Conservation (phyloP, 2,797 vertebrate genomes). For the Coregonus ussuriensis region DNA sequence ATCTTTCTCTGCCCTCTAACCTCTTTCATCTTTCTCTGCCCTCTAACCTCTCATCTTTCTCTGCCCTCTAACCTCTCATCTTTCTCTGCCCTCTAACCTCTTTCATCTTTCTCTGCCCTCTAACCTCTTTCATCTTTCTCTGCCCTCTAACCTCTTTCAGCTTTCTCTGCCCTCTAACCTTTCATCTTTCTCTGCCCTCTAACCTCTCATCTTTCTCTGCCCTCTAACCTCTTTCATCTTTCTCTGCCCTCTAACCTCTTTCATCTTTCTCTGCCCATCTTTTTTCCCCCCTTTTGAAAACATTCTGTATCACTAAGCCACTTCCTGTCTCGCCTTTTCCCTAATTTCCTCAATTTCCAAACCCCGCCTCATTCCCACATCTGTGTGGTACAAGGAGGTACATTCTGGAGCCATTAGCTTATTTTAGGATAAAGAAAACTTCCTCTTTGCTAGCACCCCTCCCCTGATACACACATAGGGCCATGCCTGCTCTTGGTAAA, state of each 20-base stretch:
- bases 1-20: not conserved
- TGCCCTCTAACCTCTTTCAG: no score
- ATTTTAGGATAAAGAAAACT: conserved; percentile 73
- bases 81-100: not conserved
- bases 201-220: no score
- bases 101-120: no score
- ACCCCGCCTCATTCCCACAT: conserved; percentile 50
- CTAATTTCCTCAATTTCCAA: conserved; percentile 64
- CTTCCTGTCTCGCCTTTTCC: conserved; percentile 59
- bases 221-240: no score
- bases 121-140: not conserved
- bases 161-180: not conserved
- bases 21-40: no score
- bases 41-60: not conserved
- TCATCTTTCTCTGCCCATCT: not conserved
- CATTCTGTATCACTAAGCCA: conserved; percentile 57
- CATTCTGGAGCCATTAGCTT: conserved; percentile 69
- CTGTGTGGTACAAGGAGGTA: conserved; percentile 60
- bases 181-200: no score
- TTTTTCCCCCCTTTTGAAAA: conserved; percentile 48
- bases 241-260: not conserved
- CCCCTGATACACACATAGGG: conserved; percentile 40
- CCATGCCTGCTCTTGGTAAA: conserved; percentile 60
- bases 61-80: no score
- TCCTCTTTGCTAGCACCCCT: conserved; percentile 62